These are phyloP conservation scores for Lemur catta DNA, from an alignment of 2,797 vertebrate species.

Conservation along the genomic window DNA sequence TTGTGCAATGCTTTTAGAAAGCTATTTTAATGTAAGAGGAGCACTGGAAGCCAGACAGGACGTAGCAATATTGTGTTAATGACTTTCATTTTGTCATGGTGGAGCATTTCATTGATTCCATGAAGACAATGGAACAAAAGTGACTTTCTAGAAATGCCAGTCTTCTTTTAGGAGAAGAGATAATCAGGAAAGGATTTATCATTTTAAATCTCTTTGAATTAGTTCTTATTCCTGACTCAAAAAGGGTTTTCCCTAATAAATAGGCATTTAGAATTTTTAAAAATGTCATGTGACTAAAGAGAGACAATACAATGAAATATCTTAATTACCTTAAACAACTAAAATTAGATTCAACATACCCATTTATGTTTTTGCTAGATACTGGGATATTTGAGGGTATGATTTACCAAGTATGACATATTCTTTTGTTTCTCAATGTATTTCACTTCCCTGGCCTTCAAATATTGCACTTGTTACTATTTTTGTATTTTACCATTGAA, in stretches of 20 bases:
- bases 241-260: background rate
- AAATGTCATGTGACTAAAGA: background rate
- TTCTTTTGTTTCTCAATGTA: background rate
- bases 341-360: background rate
- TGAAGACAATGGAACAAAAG: conserved; percentile 7
- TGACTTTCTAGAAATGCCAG: conserved; percentile 53
- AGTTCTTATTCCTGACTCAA: conserved; percentile 33
- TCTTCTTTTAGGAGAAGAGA: conserved; percentile 42
- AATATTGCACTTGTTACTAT: background rate
- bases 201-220: conserved; percentile 28
- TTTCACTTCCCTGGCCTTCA: background rate
- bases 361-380: background rate
- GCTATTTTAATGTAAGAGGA: conserved; percentile 47
- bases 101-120: conserved; percentile 35
- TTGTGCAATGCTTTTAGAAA: conserved; percentile 56
- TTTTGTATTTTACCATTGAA: background rate
- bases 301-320: conserved; percentile 9
- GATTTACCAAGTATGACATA: background rate
- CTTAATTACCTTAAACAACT: background rate
- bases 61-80: conserved; percentile 37
- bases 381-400: background rate
- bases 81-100: conserved; percentile 46
- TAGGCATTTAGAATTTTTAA: background rate
- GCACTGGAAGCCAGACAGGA: background rate
- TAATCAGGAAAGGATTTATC: background rate